Base-by-base conservation (phyloP, 2,888 invertebrate species). In the Synanthedon vespiformis region DNA sequence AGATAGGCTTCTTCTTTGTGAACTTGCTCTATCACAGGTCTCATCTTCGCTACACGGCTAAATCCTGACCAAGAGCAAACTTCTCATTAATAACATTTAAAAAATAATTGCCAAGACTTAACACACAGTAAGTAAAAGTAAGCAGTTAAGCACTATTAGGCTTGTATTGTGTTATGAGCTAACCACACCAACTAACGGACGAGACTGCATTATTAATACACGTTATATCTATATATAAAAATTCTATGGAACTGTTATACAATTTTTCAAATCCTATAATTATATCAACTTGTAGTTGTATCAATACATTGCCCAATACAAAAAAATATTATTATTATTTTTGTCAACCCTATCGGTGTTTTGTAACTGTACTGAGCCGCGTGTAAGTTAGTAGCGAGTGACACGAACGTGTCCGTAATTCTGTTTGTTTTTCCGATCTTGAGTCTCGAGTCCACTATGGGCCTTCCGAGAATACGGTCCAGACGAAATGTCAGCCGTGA, bases 361-460 rank as follows among this genome's bases (percentile, higher is more conserved):
- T 34, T 34, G 71, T 74, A 75, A 76, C 75, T 69, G 74, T 77
- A 72, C 73, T 75, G 16, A 44, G 50, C 22, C 13, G 57, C 70
- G 85, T 83, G 85, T 85, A 85, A 87, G 80, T 73, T 77, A 80
- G 86, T 85, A 85, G 86, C 86, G 63, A 76, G 74, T 74, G 74
- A 68, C 64, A 72, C 73, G 72, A 73, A 78, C 81, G 83, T 80
- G 81, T 76, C 34, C 73, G 72, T 64, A 76, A 72, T 72, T 80
- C 67, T 83, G 80, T 86, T 83, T 86, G 83, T 80, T 84, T 49
- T 84, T 70, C 72, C 54, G 49, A 56, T 53, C 57, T 57, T 61
- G 55, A 57, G 34, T 34, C 34, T 57, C 61, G 55, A 57, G 34
- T 34, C 34, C 34, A 34, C 55, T 49, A 52, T 55, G 52, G 52